Evolutionary conservation across 2,888 invertebrate genomes (phyloP), one percentile per base, ranked within the genome.

Genomic region (Nephrotoma appendiculata): DNA sequence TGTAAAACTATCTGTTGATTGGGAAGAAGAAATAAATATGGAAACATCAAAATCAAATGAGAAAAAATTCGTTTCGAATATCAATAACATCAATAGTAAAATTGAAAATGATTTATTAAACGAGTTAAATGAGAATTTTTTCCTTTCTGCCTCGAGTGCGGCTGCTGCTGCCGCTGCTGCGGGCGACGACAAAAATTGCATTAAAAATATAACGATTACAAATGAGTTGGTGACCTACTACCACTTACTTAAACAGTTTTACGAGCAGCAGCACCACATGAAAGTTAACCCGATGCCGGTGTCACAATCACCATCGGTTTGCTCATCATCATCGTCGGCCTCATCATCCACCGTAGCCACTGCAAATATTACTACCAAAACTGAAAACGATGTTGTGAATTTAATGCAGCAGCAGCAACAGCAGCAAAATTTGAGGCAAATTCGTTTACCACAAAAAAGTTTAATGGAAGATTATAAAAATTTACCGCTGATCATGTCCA

Each of bases 211-310:
- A 41, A 42, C 86, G 11, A 41, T 86, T 11, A 84, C 52, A 48
- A 87, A 86, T n/a, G 87, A 87, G 19, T n/a, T 87, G 19, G 15
- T 87, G 1, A 87, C 87, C 41, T 87, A 87, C 57, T 87, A 87
- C 42, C 87, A 87, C 6, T 12, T 87, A 41, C 41, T 87, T 11
- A 57, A 86, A 43, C 42, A 41, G 42, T 87, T 87, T 71, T 87
- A 87, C 48, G 87, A 87, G 9, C 42, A 52, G 12, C 84, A 31
- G 43, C 12, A 87, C 4, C 41, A 57, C n/a, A 41, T 31, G 84
- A 86, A 86, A 31, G 9, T 71, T 31, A 44, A 45, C 9, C 41
- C 45, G 48, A 48, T 41, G 41, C n/a, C 48, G 41, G 9, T 6
- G 57, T 4, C 41, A 12, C 86, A 48, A 31, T 5, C 31, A 85